Conservation (phyloP, 2,113 vertebrate genomes). For the Syngnathus floridae region DNA sequence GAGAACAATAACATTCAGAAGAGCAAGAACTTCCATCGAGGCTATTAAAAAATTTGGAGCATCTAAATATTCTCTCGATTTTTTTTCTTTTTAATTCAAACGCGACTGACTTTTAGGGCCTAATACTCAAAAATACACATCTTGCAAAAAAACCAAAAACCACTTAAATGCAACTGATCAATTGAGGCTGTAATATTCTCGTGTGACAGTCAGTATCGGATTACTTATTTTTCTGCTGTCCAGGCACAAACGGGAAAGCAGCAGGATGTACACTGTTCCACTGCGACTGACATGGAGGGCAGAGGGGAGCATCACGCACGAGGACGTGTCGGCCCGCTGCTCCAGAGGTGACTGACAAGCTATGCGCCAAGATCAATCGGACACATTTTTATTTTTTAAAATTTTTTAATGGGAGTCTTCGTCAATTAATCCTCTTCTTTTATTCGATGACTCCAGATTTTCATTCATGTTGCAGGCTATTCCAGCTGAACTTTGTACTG, state of each 20-base stretch:
- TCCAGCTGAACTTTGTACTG: neutral
- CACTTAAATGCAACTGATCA: constrained; percentile 23
- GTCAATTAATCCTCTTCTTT: too few species aligned
- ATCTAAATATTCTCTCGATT: neutral
- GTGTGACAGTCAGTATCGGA: constrained; percentile 39
- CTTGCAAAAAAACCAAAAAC: neutral
- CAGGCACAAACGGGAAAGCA: constrained; percentile 52
- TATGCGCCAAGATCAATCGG: constrained; percentile 40
- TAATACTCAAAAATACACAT: neutral
- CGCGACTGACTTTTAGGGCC: neutral
- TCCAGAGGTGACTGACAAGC: constrained; percentile 20
- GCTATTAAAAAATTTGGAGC: neutral
- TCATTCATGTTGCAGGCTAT: neutral
- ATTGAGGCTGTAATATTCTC: constrained; percentile 39
- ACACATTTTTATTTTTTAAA: neutral
- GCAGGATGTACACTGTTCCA: constrained; percentile 48
- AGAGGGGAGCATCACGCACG: constrained; percentile 8
- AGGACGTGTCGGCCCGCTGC: constrained; percentile 12
- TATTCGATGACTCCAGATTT: neutral
- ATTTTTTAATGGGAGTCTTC: neutral
- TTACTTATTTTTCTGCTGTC: constrained; percentile 64
- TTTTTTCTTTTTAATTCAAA: too few species aligned
- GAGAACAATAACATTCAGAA: neutral
- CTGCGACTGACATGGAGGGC: constrained; percentile 39
- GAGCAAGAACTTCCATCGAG: neutral